A percentile compares a stretch with the other conserved stretches of the same genome.
Conservation (phyloP, 1,140 invertebrate genomes). For the Anadara kagoshimensis region DNA sequence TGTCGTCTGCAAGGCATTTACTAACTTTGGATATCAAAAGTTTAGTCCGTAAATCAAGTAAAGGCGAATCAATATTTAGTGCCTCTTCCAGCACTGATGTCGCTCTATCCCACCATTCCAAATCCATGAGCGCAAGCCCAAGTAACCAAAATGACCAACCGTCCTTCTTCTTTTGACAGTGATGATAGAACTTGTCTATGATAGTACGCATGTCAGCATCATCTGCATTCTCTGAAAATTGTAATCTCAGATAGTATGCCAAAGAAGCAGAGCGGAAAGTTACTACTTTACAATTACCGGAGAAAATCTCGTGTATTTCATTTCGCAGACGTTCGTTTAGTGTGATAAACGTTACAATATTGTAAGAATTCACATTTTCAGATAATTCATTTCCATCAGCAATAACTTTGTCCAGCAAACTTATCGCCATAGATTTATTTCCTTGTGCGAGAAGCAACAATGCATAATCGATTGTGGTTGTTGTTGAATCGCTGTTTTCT, state of each 20-base stretch:
- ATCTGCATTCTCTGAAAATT: background rate
- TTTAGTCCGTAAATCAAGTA: slow-evolving; percentile 9
- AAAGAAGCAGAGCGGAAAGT: background rate
- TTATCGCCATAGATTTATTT: background rate
- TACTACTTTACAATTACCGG: background rate
- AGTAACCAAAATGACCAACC: background rate
- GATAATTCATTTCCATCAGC: too few relatives aligned
- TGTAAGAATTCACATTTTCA: too few relatives aligned
- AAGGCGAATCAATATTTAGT: background rate
- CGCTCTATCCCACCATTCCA: background rate
- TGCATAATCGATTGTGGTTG: background rate
- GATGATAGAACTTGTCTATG: background rate
- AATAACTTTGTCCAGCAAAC: background rate
- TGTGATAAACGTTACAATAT: too few relatives aligned
- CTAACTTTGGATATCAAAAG: slow-evolving; percentile 8
- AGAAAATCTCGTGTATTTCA: too few relatives aligned
- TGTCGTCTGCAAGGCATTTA: slow-evolving; percentile 3
- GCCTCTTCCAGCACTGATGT: background rate
- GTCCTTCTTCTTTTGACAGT: background rate
- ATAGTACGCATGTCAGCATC: background rate
- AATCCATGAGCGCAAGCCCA: background rate
- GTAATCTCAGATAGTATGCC: background rate
- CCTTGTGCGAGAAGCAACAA: background rate
- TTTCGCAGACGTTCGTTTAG: too few relatives aligned
- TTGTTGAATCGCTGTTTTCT: background rate